Evolutionary conservation across 2,113 vertebrate genomes (phyloP).

Genomic region (Suricata suricatta): DNA sequence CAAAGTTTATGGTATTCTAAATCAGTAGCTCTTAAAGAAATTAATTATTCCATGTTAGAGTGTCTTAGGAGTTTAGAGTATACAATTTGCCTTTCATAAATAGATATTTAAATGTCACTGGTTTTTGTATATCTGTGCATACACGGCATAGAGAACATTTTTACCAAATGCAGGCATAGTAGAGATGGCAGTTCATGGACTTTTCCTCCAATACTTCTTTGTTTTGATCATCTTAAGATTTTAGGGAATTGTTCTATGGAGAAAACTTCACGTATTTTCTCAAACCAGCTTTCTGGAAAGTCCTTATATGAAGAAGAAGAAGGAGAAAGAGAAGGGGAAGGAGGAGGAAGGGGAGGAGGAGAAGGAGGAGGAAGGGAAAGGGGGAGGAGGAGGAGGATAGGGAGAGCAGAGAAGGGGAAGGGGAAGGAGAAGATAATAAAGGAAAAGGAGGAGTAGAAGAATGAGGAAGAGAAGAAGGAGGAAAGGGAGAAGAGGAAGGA

Average conservation of each 20-base stretch:
- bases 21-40: background rate
- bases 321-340: fast-evolving
- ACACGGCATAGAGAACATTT: background rate
- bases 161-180: background rate
- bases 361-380: no score
- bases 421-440: background rate
- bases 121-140: background rate
- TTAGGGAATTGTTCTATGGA: background rate
- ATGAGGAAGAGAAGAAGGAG: background rate
- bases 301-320: background rate
- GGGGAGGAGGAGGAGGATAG: background rate
- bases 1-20: background rate
- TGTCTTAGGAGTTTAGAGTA: background rate
- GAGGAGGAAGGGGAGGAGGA: background rate
- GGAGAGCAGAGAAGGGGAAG: background rate
- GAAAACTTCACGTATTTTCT: background rate
- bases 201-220: background rate
- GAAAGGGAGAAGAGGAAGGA: no score
- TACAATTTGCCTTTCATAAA: background rate
- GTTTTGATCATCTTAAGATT: background rate
- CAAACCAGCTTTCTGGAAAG: background rate
- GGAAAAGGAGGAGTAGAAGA: background rate
- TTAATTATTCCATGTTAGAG: background rate
- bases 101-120: background rate
- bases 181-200: background rate